A percentile compares a stretch with the other conserved stretches of the same genome.
phyloP scores from a whole-genome alignment of 2,797 vertebrate species.

The Centropyge bicolor region DNA sequence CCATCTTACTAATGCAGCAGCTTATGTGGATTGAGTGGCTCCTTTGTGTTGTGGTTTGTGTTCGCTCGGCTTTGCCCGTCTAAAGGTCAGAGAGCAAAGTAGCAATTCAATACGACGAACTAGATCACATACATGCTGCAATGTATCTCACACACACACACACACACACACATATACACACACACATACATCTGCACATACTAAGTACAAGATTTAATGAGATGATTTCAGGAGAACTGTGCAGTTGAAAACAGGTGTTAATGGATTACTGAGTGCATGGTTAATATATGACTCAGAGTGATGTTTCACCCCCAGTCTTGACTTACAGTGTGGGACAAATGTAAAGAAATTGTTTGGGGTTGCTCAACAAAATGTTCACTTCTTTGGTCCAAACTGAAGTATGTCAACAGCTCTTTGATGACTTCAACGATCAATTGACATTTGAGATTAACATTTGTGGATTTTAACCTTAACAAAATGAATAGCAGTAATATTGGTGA shows the following conservation, averaged over 20 bases:
- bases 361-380: not conserved
- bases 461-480: not conserved
- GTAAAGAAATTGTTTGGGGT: not conserved
- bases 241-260: not conserved
- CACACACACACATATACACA: not conserved
- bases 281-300: not conserved
- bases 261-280: not conserved
- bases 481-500: not conserved
- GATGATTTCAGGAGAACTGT: not conserved
- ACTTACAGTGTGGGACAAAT: not conserved
- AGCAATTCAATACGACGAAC: constrained; percentile 41
- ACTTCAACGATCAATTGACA: too few relatives aligned
- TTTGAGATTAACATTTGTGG: too few relatives aligned
- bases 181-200: not conserved
- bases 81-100: constrained; percentile 58
- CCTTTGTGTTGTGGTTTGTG: not conserved
- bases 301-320: not conserved
- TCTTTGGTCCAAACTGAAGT: not conserved
- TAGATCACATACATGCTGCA: not conserved
- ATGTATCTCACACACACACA: not conserved
- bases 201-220: not conserved
- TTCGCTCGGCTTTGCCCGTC: not conserved
- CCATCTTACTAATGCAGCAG: not conserved
- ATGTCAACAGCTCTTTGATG: not conserved
- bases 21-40: not conserved